phyloP scores from a whole-genome alignment of 2,113 vertebrate species.

The Platanista minor region DNA sequence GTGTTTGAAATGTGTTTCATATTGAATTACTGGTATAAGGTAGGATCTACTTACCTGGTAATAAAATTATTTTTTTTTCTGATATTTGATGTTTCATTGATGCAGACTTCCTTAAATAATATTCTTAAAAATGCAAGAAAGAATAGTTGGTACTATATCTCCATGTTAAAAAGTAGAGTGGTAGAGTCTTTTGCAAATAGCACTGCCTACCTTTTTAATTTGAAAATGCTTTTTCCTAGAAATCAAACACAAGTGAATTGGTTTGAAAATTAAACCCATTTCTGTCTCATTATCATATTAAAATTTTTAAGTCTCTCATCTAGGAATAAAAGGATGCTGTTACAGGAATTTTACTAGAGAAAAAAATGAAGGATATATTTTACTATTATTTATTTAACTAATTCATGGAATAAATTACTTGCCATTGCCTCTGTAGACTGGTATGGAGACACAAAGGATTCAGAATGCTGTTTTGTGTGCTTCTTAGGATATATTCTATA shows the following conservation, averaged over 20 bases:
- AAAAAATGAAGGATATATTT: background rate
- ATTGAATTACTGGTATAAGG: background rate
- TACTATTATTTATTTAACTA: background rate
- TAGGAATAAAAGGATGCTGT: background rate
- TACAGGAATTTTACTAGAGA: background rate
- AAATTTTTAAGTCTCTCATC: background rate
- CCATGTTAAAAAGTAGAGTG: background rate
- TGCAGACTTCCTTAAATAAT: background rate
- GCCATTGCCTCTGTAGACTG: background rate
- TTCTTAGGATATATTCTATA: background rate
- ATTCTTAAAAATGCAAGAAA: background rate
- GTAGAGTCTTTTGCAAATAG: background rate
- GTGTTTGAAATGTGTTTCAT: background rate
- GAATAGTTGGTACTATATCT: background rate
- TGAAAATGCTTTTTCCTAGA: background rate
- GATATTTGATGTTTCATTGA: background rate
- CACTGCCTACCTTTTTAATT: background rate
- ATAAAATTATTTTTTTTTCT: background rate
- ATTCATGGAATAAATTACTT: background rate
- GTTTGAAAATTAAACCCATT: background rate
- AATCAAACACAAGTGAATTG: background rate
- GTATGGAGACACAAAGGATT: background rate
- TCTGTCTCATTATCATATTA: background rate
- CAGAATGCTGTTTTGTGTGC: background rate
- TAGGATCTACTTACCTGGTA: background rate